Conservation (phyloP, 1,140 invertebrate species). For the Eupristina koningsbergeri region DNA sequence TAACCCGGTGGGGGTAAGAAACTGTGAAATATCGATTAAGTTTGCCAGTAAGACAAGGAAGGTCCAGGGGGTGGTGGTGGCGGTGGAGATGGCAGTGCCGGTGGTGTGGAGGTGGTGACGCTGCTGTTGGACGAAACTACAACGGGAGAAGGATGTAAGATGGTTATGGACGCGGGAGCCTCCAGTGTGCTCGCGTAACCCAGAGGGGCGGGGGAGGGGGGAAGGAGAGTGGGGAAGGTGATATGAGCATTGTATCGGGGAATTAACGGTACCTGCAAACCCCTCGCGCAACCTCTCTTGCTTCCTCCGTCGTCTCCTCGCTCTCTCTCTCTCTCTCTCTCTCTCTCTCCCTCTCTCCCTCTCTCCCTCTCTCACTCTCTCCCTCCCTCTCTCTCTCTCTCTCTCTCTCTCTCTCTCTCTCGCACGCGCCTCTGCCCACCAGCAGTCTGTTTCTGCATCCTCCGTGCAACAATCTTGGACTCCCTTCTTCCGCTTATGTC, state of each 20-base stretch:
- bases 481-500: background rate
- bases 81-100: constrained; percentile 58
- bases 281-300: constrained; percentile 47
- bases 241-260: constrained; percentile 75
- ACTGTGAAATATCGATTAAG: constrained; percentile 75
- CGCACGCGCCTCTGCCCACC: constrained; percentile 3
- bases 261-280: constrained; percentile 70
- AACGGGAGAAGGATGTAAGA: constrained; percentile 53
- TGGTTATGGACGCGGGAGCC: constrained; percentile 51
- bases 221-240: constrained; percentile 62
- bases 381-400: background rate
- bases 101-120: constrained; percentile 1
- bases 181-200: background rate
- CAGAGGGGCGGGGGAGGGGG: constrained; percentile 49
- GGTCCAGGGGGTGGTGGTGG: constrained; percentile 64
- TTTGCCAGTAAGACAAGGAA: constrained; percentile 75
- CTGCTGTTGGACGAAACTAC: constrained; percentile 19
- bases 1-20: constrained; percentile 70
- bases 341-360: constrained; percentile 32
- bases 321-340: constrained; percentile 4
- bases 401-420: constrained; percentile 4
- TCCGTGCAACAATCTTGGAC: constrained; percentile 46
- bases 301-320: background rate
- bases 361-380: constrained; percentile 32
- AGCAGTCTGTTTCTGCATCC: constrained; percentile 35